Evolutionary conservation across 1,140 invertebrate genomes (phyloP).

Genomic region (Teleopsis dalmanni): DNA sequence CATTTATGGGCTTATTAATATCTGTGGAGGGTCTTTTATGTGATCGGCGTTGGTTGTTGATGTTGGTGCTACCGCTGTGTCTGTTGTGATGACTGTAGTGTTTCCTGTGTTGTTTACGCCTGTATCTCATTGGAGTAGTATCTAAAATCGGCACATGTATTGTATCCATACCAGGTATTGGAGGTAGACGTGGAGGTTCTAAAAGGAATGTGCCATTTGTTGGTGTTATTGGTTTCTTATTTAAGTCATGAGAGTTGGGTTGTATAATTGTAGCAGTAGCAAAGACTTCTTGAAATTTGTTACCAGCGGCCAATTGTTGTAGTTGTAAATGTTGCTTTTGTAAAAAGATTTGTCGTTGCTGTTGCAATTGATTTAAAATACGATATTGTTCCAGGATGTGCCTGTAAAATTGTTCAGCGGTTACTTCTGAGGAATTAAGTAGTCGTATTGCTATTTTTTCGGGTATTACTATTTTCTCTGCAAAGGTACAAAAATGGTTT

Average conservation of each 20-base stretch:
- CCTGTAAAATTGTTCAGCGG: conserved; percentile 41
- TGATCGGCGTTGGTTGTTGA: conserved; percentile 2
- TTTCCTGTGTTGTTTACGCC: conserved; percentile 32
- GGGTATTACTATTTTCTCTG: conserved; percentile 44
- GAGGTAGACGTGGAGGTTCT: conserved; percentile 5
- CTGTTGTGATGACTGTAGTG: conserved; percentile 35
- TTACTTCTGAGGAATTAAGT: conserved; percentile 41
- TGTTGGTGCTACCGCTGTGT: too few relatives aligned
- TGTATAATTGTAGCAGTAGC: conserved; percentile 40
- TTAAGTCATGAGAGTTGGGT: conserved; percentile 28
- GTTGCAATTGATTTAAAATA: conserved; percentile 32
- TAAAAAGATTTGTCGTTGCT: conserved; percentile 33
- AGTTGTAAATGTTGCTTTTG: conserved; percentile 38
- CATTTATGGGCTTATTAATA: not conserved
- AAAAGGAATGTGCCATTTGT: conserved; percentile 13
- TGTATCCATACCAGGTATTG: conserved; percentile 13
- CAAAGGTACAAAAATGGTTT: conserved; percentile 12
- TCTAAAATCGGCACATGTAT: conserved; percentile 8
- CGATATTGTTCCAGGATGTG: conserved; percentile 41
- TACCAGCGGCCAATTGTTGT: conserved; percentile 35
- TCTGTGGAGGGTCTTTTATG: conserved; percentile 1
- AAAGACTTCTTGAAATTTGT: conserved; percentile 39
- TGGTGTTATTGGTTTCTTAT: conserved; percentile 19
- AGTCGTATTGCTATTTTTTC: conserved; percentile 42
- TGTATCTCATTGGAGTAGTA: conserved; percentile 17